Base-by-base conservation (phyloP, 2,797 vertebrate species). In the Rousettus madagascariensis region DNA sequence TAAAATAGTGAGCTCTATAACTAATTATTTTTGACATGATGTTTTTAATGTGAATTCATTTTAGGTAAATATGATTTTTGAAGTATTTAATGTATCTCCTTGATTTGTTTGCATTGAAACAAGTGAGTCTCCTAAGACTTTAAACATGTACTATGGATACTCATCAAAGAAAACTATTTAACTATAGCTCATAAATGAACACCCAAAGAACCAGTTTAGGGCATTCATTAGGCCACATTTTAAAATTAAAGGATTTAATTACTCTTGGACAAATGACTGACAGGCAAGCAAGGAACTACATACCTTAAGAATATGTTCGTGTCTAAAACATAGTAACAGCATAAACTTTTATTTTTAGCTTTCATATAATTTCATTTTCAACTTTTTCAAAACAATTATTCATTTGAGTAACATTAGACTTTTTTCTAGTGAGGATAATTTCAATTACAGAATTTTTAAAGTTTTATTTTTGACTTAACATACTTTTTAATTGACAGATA, bases 391-490 rank as follows among this genome's bases (percentile, higher is more conserved):
- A 57, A 46, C 30, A 72, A 30, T 69, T 84, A 57, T 6, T 87
- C 24, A 13, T 84, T 92, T 95, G 7, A 68, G 19, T 30, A 68
- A 77, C 80, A 15, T 91, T 83, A 53, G 7, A 16, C 49, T 59
- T 74, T 86, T 66, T 72, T 89, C 53, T 55, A 59, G 8, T 59
- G 65, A 91, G 16, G 36, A 49, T 43, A 63, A 65, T 71, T 66
- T 96, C 51, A 94, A 46, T 72, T n/a, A 59, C 4, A 65, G 3
- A 69, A 86, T 65, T 93, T 63, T 36, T 9, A 46, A 88, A 59
- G 51, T 96, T 97, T 97, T 97, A 95, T 75, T 80, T 19, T 86
- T 51, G 6, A 1, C 7, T 38, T 38, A 36, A 49, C 78, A 51
- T 3, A 24, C 71, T 66, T 75, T 57, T 57, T 71, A 84, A 85